Evolutionary conservation across 2,797 vertebrate species (phyloP).

Genomic region (Forpus xanthops): DNA sequence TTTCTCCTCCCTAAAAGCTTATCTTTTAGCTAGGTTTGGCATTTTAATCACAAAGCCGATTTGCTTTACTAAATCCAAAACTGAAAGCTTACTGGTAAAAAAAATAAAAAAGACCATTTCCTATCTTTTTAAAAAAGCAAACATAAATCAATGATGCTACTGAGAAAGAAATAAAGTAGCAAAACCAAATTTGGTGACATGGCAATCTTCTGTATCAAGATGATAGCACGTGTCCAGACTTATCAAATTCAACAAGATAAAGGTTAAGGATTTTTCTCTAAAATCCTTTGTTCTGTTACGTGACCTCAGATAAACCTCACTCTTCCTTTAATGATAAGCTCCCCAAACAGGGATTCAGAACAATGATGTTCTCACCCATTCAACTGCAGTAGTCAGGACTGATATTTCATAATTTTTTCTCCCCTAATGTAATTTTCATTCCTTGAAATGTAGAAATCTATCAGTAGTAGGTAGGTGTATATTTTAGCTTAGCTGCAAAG

Average conservation of each 20-base stretch:
- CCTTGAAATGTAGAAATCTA: constrained; percentile 2
- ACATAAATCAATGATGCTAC: not conserved
- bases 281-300: constrained; percentile 13
- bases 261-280: constrained; percentile 37
- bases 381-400: not conserved
- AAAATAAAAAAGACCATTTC: not conserved
- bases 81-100: not conserved
- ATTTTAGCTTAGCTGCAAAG: not conserved
- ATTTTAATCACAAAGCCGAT: not conserved
- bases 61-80: not conserved
- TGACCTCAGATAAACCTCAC: constrained; percentile 42
- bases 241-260: constrained; percentile 25
- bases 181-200: not conserved
- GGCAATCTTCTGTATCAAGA: constrained; percentile 36
- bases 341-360: not conserved
- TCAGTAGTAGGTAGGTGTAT: not conserved
- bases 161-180: not conserved
- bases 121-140: not conserved
- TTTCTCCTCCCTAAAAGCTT: not conserved
- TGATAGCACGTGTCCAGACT: constrained; percentile 17
- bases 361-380: not conserved
- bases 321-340: not conserved
- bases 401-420: constrained; percentile 5
- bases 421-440: constrained; percentile 11
- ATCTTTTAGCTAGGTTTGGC: not conserved